Evolutionary conservation across 2,113 vertebrate genomes (phyloP).

Genomic region (Kryptolebias marmoratus): DNA sequence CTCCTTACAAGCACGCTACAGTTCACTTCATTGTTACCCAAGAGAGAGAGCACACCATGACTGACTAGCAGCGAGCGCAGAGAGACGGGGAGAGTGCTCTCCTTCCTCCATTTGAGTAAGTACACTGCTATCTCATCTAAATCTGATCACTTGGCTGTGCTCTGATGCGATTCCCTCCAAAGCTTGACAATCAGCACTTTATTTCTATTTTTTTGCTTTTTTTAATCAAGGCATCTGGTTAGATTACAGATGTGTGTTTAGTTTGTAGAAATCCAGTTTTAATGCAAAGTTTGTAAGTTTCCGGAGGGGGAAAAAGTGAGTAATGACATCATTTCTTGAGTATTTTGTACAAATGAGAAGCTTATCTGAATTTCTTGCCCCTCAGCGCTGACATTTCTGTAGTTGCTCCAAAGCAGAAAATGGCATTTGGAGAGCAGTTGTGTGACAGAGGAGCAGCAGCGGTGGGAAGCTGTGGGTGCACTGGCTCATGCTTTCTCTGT

Average conservation of each 20-base stretch:
- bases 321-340: neutral
- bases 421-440: constrained; percentile 55
- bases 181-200: neutral
- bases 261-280: constrained; percentile 9
- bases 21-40: constrained; percentile 78
- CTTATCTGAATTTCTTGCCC: constrained; percentile 10
- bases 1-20: constrained; percentile 75
- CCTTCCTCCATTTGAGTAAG: constrained; percentile 82
- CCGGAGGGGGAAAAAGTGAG: constrained; percentile 18
- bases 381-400: constrained; percentile 35
- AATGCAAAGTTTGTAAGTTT: constrained; percentile 50
- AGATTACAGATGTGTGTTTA: neutral
- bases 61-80: constrained; percentile 71
- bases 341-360: constrained; percentile 23
- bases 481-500: constrained; percentile 57
- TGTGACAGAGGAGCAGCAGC: constrained; percentile 45
- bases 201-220: neutral
- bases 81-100: constrained; percentile 71
- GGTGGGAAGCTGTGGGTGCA: constrained; percentile 64
- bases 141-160: constrained; percentile 38
- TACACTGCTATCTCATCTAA: constrained; percentile 56
- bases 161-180: neutral
- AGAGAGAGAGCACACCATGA: constrained; percentile 79
- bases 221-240: neutral
- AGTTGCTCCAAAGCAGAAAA: constrained; percentile 57